Evolutionary conservation across 2,113 vertebrate genomes (phyloP).

Genomic region (Pterocles burchelli): DNA sequence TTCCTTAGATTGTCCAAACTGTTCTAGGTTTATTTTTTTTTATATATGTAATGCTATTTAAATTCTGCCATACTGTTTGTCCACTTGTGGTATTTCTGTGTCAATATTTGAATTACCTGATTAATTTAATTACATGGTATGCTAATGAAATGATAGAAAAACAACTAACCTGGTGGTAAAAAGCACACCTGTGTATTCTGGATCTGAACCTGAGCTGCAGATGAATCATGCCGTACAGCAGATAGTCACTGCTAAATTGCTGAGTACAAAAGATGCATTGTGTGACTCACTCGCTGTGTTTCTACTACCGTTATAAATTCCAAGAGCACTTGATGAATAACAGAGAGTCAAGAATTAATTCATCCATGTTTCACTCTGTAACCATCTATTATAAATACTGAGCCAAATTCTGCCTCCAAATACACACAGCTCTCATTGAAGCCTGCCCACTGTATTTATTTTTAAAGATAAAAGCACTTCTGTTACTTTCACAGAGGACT

Average conservation of each 20-base stretch:
- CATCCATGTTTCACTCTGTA: conserved; percentile 49
- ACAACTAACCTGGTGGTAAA: not conserved
- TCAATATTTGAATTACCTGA: not conserved
- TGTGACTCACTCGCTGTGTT: conserved; percentile 34
- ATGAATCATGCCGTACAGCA: not conserved
- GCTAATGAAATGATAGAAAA: not conserved
- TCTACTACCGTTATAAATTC: conserved; percentile 42
- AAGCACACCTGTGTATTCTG: not conserved
- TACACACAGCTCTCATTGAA: conserved; percentile 30
- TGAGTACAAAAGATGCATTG: conserved; percentile 6
- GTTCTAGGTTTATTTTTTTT: not conserved
- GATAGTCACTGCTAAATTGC: conserved; percentile 11
- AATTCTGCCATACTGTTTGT: not conserved
- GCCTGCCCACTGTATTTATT: conserved; percentile 50
- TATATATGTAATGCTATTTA: not conserved
- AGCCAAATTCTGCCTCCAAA: conserved; percentile 55
- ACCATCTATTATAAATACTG: conserved; percentile 35
- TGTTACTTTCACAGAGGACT: conserved; percentile 46
- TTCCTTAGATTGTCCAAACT: not conserved
- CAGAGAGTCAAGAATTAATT: conserved; percentile 47
- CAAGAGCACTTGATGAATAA: conserved; percentile 46
- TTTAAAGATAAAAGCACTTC: conserved; percentile 64
- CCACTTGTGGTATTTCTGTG: not conserved
- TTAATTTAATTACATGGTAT: not conserved
- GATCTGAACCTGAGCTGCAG: not conserved